Conservation (phyloP, 2,113 vertebrate genomes). For the Syngnathus floridae region DNA sequence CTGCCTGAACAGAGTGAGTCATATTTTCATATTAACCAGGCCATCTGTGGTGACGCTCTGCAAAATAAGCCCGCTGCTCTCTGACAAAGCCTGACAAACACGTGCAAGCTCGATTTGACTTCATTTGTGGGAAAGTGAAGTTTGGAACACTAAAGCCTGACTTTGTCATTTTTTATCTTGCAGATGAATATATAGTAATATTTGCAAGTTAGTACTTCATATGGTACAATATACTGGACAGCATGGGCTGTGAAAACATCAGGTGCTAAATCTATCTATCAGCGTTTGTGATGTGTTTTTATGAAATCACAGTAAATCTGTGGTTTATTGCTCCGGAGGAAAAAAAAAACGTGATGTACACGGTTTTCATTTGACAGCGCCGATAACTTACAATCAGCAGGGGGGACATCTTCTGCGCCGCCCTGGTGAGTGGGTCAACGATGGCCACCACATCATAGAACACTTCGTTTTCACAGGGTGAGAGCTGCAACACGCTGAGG, state of each 20-base stretch:
- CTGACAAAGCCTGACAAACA: conserved; percentile 1
- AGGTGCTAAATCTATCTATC: not conserved
- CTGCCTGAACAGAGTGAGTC: conserved; percentile 30
- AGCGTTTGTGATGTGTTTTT: not conserved
- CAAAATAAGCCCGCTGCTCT: not conserved
- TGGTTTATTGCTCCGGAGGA: not conserved
- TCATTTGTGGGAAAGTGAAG: not conserved
- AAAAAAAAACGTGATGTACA: not conserved
- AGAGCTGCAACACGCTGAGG: conserved; percentile 77
- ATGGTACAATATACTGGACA: not conserved
- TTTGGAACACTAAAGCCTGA: not conserved
- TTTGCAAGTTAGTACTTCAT: no score
- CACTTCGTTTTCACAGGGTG: conserved; percentile 74
- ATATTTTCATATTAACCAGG: conserved; percentile 31
- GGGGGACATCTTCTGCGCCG: conserved; percentile 87
- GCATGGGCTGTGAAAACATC: not conserved
- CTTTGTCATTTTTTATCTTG: no score
- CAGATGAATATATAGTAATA: no score
- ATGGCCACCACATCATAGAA: conserved; percentile 84
- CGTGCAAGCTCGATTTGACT: not conserved
- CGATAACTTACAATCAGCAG: conserved; percentile 80
- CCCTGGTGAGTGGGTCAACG: conserved; percentile 87
- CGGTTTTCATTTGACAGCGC: not conserved
- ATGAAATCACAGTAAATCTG: not conserved
- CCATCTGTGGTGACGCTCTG: conserved; percentile 17